These are phyloP conservation scores for Alosa sapidissima DNA, from an alignment of 2,797 vertebrate genomes.

Conservation along the genomic window DNA sequence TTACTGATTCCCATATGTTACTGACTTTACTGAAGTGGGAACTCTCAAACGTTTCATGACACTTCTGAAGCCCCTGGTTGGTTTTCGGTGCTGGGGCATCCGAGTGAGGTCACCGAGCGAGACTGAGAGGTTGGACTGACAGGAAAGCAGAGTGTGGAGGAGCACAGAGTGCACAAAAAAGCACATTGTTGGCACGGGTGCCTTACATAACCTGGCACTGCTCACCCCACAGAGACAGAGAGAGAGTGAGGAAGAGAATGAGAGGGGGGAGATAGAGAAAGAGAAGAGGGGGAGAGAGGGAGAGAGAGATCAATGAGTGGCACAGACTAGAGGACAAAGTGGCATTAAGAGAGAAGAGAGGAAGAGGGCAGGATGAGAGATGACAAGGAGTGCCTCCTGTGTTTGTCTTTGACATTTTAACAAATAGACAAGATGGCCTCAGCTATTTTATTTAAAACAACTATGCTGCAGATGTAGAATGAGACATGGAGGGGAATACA, in stretches of 20 bases:
- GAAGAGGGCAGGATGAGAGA: constrained; percentile 28
- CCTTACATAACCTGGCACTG: constrained; percentile 51
- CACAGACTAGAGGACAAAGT: constrained; percentile 29
- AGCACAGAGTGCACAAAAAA: constrained; percentile 48
- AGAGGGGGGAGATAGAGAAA: not conserved
- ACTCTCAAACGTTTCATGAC: not conserved
- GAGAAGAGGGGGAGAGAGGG: not conserved
- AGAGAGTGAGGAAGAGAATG: not conserved
- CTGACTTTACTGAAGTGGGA: not conserved
- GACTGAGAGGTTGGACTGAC: constrained; percentile 1
- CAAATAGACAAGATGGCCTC: not conserved
- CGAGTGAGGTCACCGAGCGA: not conserved
- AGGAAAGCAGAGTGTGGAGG: constrained; percentile 29
- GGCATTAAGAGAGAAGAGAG: constrained; percentile 22
- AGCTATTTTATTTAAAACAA: not conserved
- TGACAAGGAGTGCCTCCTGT: constrained; percentile 1
- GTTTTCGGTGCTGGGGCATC: not conserved
- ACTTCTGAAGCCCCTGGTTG: not conserved
- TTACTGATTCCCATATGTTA: not conserved
- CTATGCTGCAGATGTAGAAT: not conserved
- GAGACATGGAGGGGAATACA: not conserved
- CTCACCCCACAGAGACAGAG: constrained; percentile 32
- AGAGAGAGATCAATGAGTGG: constrained; percentile 25
- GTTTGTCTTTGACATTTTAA: not conserved
- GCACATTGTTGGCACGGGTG: constrained; percentile 45